Percentiles rank a stretch among this genome's conserved stretches.
These are phyloP conservation scores for Thymelicus acteon DNA, from an alignment of 2,888 invertebrate genomes.

Conservation along the genomic window DNA sequence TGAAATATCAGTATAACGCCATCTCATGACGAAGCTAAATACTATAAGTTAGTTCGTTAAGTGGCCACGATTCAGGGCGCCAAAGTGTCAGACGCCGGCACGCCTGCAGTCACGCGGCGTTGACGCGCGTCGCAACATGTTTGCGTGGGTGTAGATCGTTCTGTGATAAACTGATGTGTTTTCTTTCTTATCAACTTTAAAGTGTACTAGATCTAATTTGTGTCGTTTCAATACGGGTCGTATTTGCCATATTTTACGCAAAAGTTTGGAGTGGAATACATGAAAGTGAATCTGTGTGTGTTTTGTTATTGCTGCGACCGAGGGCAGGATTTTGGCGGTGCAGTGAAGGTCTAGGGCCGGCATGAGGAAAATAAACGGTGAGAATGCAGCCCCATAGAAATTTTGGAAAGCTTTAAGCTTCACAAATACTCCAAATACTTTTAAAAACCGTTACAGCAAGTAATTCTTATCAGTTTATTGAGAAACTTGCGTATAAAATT, in stretches of 20 bases:
- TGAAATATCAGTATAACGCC: constrained; percentile 50
- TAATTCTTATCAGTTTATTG: constrained; percentile 54
- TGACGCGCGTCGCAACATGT: constrained; percentile 80
- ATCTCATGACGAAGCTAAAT: constrained; percentile 55
- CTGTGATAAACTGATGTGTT: constrained; percentile 75
- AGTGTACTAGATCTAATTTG: constrained; percentile 56
- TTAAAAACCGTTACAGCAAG: constrained; percentile 42
- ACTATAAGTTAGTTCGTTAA: constrained; percentile 53
- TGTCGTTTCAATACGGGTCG: constrained; percentile 50
- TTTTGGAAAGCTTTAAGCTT: constrained; percentile 28
- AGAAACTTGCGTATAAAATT: constrained; percentile 54
- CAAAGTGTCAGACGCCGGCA: constrained; percentile 77
- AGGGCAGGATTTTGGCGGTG: constrained; percentile 78
- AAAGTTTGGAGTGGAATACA: constrained; percentile 63
- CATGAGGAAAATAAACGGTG: constrained; percentile 83
- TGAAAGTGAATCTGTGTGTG: constrained; percentile 71
- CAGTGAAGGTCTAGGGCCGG: constrained; percentile 75
- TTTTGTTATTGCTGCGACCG: constrained; percentile 74
- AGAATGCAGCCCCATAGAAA: constrained; percentile 48
- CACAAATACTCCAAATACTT: constrained; percentile 22
- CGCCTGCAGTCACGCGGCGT: constrained; percentile 84
- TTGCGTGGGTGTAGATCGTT: constrained; percentile 79
- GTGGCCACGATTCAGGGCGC: constrained; percentile 59
- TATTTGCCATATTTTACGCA: constrained; percentile 52
- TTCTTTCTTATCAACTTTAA: constrained; percentile 68